Evolutionary conservation across 1,140 invertebrate species (phyloP), one percentile per base, ranked within the genome.

Genomic region (Chelonus insularis): DNA sequence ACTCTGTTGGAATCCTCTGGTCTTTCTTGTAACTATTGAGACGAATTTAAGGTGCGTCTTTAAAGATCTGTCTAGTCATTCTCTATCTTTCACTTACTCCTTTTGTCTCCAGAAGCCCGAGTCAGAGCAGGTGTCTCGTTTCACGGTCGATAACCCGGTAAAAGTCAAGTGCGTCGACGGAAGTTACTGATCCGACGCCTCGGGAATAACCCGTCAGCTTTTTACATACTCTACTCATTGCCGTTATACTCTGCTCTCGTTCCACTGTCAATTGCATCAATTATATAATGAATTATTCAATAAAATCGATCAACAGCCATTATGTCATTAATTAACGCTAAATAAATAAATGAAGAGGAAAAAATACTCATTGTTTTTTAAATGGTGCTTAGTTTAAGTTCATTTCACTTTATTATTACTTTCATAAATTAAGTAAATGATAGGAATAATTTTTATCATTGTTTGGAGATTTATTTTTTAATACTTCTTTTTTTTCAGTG

Each of bases 141-240:
- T 65, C 64, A 65, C 64, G 64, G 64, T 65, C 64, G 60, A 65
- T 65, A 65, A 65, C 64, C 64, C 57, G 57, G 41, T 52, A 60
- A 65, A 65, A 65, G 64, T 65, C 60, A 65, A 65, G 64, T 65
- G 64, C 56, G 60, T 65, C 64, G 60, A 62, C 60, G 64, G 60
- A 65, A 62, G 64, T 65, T 65, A 60, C 56, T 60, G 60, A 65
- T 65, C 64, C 56, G 51, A 62, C 60, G 48, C 57, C 55, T 57
- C 54, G 54, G 58, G 16, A 18, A 54, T 20, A 7, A 55, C 20
- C 21, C 14, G 32, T 5, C 39, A 7, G 4, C 41, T 50, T 20
- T 50, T 59, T 57, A 14, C n/a, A 43, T n/a, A 29, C 36, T 8
- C 20, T 29, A 37, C 25, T 39, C 23, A 47, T 8, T 56, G 18